Conservation (phyloP, 2,797 vertebrate species). For the Garrulus glandarius region DNA sequence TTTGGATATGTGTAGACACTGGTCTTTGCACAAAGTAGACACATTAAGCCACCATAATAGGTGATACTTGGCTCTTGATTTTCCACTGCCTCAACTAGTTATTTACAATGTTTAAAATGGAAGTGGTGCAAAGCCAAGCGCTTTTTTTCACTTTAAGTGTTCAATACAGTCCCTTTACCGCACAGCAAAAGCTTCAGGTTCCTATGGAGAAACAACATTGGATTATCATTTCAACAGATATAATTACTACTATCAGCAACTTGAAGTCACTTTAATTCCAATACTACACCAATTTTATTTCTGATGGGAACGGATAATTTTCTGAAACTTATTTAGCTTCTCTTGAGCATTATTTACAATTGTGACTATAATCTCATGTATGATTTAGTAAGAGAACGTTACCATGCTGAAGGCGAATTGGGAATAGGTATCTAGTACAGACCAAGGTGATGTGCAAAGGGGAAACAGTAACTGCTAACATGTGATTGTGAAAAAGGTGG, state of each 20-base stretch:
- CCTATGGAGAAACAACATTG: not conserved
- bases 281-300: not conserved
- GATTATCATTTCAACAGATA: conserved; percentile 36
- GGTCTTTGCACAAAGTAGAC: not conserved
- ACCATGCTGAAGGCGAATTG: not conserved
- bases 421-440: not conserved
- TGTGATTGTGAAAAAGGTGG: not conserved
- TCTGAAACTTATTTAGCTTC: conserved; percentile 5
- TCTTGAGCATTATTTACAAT: conserved; percentile 11
- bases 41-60: not conserved
- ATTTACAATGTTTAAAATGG: not conserved
- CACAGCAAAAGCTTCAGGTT: conserved; percentile 16
- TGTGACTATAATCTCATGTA: not conserved
- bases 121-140: not conserved
- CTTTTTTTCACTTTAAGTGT: not conserved
- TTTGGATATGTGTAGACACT: not conserved
- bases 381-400: not conserved
- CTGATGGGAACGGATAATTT: not conserved
- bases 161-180: not conserved
- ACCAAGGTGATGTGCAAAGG: not conserved
- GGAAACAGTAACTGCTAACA: not conserved
- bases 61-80: not conserved
- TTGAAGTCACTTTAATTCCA: conserved; percentile 20
- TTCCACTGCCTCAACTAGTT: not conserved
- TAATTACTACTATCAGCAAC: conserved; percentile 31